These are phyloP conservation scores for Sicus ferrugineus DNA, from an alignment of 2,888 invertebrate species.

Conservation along the genomic window DNA sequence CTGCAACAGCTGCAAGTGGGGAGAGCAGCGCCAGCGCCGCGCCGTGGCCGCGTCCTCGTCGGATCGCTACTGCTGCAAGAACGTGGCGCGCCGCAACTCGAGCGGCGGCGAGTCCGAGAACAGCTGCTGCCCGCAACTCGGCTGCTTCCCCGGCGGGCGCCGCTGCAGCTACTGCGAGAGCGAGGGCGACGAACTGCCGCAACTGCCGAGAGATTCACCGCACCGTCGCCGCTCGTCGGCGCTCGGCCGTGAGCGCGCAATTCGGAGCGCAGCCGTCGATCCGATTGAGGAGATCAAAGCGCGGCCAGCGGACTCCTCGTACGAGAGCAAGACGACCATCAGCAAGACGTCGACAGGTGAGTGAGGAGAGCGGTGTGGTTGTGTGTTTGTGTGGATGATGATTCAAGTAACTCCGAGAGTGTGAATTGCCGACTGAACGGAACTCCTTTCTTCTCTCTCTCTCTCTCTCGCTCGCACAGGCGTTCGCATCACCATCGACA, in stretches of 20 bases:
- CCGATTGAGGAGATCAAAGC: constrained; percentile 36
- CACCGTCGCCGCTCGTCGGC: background rate
- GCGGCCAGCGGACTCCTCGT: constrained; percentile 47
- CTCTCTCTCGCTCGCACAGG: constrained; percentile 45
- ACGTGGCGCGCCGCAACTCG: constrained; percentile 12
- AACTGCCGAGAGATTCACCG: too few species aligned
- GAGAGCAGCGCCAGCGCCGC: background rate
- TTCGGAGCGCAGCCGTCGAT: constrained; percentile 20
- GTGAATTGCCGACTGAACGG: background rate
- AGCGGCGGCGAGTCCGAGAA: constrained; percentile 14
- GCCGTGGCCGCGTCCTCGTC: background rate
- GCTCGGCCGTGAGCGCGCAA: background rate
- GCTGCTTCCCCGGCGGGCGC: background rate
- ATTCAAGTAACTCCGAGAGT: too few species aligned
- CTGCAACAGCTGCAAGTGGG: constrained; percentile 14
- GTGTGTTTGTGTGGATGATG: background rate
- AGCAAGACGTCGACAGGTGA: constrained; percentile 57
- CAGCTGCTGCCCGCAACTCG: constrained; percentile 7
- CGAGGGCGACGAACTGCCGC: constrained; percentile 5
- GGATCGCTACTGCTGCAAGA: background rate
- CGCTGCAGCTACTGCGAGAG: constrained; percentile 30
- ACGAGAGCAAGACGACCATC: constrained; percentile 61
- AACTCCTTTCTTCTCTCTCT: background rate
- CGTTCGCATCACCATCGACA: constrained; percentile 61
- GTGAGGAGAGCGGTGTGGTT: constrained; percentile 10